Evolutionary conservation across 2,888 invertebrate species (phyloP).

Genomic region (Tillus elongatus): DNA sequence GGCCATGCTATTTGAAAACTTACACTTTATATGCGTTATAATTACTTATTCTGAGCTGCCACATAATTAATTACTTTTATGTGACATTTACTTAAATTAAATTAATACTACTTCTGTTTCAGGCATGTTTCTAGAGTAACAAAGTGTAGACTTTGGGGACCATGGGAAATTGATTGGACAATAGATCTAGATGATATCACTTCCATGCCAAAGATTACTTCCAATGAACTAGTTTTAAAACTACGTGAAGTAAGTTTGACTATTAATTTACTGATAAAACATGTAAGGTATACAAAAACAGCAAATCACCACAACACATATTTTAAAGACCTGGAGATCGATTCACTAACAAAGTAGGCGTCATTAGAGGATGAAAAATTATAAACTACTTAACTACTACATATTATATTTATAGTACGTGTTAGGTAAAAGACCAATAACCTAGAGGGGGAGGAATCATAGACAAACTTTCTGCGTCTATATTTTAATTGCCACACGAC

Average conservation of each 20-base stretch:
- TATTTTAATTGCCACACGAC: too few species aligned
- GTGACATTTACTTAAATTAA: background rate
- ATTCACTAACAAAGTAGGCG: too few species aligned
- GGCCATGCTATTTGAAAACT: too few species aligned
- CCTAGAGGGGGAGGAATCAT: too few species aligned
- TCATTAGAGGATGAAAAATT: too few species aligned
- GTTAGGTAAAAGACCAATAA: too few species aligned
- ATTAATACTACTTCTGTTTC: constrained; percentile 17
- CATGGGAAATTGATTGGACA: constrained; percentile 71
- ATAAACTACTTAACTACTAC: too few species aligned
- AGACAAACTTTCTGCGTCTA: too few species aligned
- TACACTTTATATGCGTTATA: too few species aligned
- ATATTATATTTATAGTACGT: too few species aligned
- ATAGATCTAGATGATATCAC: constrained; percentile 63
- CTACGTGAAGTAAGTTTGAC: constrained; percentile 59
- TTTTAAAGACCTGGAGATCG: too few species aligned
- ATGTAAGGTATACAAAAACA: background rate
- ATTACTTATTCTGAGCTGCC: constrained; percentile 5
- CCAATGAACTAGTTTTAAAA: constrained; percentile 57
- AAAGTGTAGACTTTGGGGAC: constrained; percentile 58
- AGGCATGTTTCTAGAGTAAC: constrained; percentile 68
- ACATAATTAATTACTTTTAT: background rate
- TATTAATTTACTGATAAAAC: background rate
- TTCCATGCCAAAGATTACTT: constrained; percentile 47
- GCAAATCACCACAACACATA: too few species aligned